These are phyloP conservation scores for Oasisia sp. DNA, from an alignment of 2,888 invertebrate genomes.

Conservation along the genomic window DNA sequence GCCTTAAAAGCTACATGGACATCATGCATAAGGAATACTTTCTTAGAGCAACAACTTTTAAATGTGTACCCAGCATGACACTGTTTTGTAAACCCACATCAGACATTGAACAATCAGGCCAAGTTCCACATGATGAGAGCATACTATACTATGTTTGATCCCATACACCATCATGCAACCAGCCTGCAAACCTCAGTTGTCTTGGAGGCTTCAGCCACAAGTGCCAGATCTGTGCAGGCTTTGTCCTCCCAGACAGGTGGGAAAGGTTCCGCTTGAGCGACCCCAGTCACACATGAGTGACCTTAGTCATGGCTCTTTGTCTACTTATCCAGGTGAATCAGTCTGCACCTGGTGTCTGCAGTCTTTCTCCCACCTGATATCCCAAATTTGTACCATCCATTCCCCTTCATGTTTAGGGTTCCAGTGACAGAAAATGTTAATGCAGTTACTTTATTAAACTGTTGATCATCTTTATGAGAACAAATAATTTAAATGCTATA, in stretches of 20 bases:
- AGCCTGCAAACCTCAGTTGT: neutral
- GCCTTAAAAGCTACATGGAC: no score
- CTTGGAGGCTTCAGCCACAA: neutral
- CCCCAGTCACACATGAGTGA: neutral
- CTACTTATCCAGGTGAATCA: neutral
- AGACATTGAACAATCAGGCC: neutral
- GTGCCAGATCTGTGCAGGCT: neutral
- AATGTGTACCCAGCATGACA: neutral
- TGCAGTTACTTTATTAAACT: no score
- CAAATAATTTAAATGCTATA: no score
- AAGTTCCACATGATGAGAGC: neutral
- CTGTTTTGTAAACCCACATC: neutral
- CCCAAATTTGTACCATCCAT: neutral
- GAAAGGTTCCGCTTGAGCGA: neutral
- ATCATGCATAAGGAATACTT: neutral
- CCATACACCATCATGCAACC: neutral
- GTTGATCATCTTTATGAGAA: no score
- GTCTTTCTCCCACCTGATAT: neutral
- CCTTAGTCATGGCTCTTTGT: neutral
- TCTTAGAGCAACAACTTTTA: neutral
- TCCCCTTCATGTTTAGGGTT: neutral
- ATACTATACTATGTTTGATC: neutral
- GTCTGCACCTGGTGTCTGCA: neutral
- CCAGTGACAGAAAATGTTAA: neutral
- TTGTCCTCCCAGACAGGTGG: neutral